These are phyloP conservation scores for Takifugu rubripes DNA, from an alignment of 2,797 vertebrate genomes.

Conservation along the genomic window DNA sequence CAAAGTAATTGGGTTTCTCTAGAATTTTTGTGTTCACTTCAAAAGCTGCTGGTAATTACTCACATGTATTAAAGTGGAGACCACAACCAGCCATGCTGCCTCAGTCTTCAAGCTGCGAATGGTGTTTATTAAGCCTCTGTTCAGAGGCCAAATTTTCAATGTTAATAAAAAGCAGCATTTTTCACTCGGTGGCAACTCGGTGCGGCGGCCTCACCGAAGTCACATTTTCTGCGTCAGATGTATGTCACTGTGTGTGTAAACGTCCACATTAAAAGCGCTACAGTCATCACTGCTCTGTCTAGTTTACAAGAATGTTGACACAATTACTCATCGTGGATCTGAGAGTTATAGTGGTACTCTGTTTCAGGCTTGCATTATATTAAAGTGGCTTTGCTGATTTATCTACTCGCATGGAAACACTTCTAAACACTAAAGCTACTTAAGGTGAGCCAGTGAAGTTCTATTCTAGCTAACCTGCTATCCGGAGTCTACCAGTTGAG, in stretches of 20 bases:
- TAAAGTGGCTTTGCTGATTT: not conserved
- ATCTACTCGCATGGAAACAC: not conserved
- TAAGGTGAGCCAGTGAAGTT: conserved; percentile 6
- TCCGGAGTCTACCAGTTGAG: conserved; percentile 20
- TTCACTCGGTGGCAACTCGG: conserved; percentile 23
- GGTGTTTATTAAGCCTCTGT: conserved; percentile 63
- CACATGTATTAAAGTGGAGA: conserved; percentile 50
- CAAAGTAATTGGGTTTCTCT: conserved; percentile 39
- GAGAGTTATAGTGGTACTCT: not conserved
- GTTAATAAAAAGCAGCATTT: conserved; percentile 49
- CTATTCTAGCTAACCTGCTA: conserved; percentile 1
- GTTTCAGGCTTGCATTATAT: not conserved
- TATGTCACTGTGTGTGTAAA: not conserved
- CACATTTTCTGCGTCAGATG: conserved; percentile 25
- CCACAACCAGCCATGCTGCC: conserved; percentile 54
- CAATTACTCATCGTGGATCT: not conserved
- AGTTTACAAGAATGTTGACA: not conserved
- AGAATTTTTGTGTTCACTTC: conserved; percentile 52
- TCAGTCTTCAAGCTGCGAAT: conserved; percentile 55
- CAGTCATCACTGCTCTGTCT: no score
- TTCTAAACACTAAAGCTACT: no score
- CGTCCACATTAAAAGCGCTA: not conserved
- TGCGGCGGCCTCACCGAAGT: conserved; percentile 22
- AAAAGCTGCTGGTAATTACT: conserved; percentile 64
- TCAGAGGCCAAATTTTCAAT: conserved; percentile 40